Evolutionary conservation across 1,140 invertebrate species (phyloP), one percentile per base, ranked within the genome.

Genomic region (Nasonia vitripennis): DNA sequence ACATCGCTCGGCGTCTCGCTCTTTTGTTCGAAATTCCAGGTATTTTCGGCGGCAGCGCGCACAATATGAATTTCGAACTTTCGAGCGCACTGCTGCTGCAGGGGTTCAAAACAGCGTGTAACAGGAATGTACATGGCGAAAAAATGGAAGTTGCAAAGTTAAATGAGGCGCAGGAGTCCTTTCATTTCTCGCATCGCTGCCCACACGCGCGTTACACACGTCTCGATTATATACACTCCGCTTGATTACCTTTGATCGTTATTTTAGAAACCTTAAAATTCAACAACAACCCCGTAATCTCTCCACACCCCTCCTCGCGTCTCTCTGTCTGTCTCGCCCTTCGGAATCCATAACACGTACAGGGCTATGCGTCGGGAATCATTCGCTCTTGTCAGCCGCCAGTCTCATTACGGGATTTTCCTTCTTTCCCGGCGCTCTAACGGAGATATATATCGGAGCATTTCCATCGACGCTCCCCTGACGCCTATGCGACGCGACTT

Each of bases 351-450:
- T 62, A 62, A n/a, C 55, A n/a, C 55, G 55, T 23, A 70, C 27
- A 23, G 67, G 5, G 67, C 67, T 23, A n/a, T 70, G 67, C 17
- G 20, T 70, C 5, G 11, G 23, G 2, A 70, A 23, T 70, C 67
- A 6, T 27, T 70, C 10, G 17, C 17, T 70, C 67, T 27, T 70
- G 67, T 75, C 74, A 75, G 17, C 34, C 74, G 17, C 10, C 45
- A 17, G 31, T 55, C 75, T 78, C 75, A 62, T 78, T 78, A 55
- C 10, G 45, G 48, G 48, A 31, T 78, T 78, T 78, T 11, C 75
- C 48, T 14, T 12, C 23, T 78, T 51, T 78, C 37, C 27, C 34
- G 20, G 5, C 12, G 31, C 17, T 27, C 27, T 27, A 20, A 27
- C 20, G 0, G 0, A 31, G 73, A 51, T 51, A 51, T 78, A 78